These are phyloP conservation scores for Dryobates pubescens DNA, from an alignment of 2,797 vertebrate species.

Conservation along the genomic window DNA sequence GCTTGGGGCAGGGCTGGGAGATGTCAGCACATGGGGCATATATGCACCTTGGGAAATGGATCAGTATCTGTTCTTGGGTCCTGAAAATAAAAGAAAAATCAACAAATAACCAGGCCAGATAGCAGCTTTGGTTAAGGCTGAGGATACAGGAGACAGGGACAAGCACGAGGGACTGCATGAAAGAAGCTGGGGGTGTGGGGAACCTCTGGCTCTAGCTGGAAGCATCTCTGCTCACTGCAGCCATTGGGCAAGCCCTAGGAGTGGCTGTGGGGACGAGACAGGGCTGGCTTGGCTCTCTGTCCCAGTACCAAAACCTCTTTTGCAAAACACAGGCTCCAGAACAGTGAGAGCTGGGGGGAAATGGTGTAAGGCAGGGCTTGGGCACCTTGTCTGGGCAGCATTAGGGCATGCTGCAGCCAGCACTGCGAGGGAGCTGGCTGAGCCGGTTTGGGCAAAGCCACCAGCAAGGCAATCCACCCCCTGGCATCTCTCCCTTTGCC, in stretches of 20 bases:
- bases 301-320: not conserved
- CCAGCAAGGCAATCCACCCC: accelerated
- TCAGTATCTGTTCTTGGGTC: not conserved
- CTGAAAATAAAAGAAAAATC: constrained; percentile 9
- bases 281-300: not conserved
- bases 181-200: not conserved
- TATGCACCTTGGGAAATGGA: not conserved
- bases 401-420: not conserved
- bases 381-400: not conserved
- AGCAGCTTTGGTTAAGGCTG: constrained; percentile 64
- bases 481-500: not conserved
- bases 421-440: accelerated
- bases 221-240: not conserved
- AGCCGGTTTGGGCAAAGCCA: not conserved
- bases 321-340: not conserved
- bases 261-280: accelerated
- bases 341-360: not conserved
- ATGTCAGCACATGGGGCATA: not conserved
- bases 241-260: not conserved
- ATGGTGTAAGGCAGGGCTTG: accelerated
- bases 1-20: not conserved
- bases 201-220: not conserved
- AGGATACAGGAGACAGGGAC: not conserved
- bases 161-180: accelerated
- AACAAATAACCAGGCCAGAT: not conserved